Evolutionary conservation across 2,113 vertebrate genomes (phyloP).

Genomic region (Albula goreensis): DNA sequence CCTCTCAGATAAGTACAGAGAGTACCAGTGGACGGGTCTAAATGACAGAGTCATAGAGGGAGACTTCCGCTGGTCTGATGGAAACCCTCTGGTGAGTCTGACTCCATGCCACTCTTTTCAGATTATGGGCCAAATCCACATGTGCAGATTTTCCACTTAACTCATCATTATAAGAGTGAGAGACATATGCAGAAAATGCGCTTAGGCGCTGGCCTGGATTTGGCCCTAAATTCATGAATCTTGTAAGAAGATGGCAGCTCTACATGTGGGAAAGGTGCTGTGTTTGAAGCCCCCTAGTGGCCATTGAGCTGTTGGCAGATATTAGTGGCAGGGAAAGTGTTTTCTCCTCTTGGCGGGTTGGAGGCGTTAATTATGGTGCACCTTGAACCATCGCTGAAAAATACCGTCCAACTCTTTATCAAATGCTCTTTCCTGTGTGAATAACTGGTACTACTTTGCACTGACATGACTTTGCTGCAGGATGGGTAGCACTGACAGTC

Average conservation of each 20-base stretch:
- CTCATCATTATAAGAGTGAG: background rate
- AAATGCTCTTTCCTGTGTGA: background rate
- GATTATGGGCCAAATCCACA: background rate
- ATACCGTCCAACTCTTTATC: background rate
- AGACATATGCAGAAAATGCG: too few species aligned
- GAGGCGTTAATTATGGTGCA: background rate
- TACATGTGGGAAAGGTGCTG: too few species aligned
- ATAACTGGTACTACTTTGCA: background rate
- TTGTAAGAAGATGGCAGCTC: background rate
- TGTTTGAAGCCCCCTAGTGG: too few species aligned
- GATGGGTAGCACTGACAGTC: background rate
- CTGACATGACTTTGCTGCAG: background rate
- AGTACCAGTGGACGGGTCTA: slow-evolving; percentile 93
- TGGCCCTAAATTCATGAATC: too few species aligned
- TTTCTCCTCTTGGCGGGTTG: too few species aligned
- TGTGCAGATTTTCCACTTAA: background rate
- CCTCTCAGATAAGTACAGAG: slow-evolving; percentile 77
- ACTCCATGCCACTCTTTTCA: too few species aligned
- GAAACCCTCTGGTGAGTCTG: slow-evolving; percentile 82
- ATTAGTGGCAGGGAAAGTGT: too few species aligned
- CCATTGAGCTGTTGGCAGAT: too few species aligned
- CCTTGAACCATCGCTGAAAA: background rate
- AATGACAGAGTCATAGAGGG: slow-evolving; percentile 91
- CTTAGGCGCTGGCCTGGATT: too few species aligned
- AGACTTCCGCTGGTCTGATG: slow-evolving; percentile 93